Evolutionary conservation across 2,797 vertebrate species (phyloP), one percentile per base, ranked within the genome.

Genomic region (Crax fasciolata): DNA sequence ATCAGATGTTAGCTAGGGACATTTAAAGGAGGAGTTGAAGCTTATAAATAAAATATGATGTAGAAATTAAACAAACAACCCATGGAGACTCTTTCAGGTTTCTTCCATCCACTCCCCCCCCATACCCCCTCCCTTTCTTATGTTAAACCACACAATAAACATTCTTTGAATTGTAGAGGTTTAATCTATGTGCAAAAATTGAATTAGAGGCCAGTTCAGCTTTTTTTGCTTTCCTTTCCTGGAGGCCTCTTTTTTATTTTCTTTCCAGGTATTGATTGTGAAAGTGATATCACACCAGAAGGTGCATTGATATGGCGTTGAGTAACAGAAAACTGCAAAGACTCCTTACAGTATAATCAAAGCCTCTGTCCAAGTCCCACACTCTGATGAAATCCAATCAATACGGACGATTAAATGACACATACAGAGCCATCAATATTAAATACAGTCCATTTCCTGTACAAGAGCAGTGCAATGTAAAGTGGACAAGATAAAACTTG

Each of bases 331-430:
- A 98, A 97, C 72, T 89, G 97, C 97, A 96, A 98, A 97, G 97
- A 92, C 97, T 97, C 93, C 97, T 98, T 97, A 92, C 96, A 97
- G 94, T 94, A 98, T 97, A 98, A 98, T 98, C 98, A 98, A 98
- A 98, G 97, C 97, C 96, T 93, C 97, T 98, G 96, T 97, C 93
- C 97, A 93, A 98, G 97, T 61, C 97, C 96, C 93, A 96, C 97
- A 97, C 95, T 98, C 97, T 95, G 97, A 97, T 97, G 98, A 97
- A 98, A 98, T 98, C 96, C 92, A 98, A 98, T 99, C 99, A 98
- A 99, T 99, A 98, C 79, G 74, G 98, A 98, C 97, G 98, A 99
- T 99, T 99, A 99, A 99, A 99, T 98, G 98, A 98, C 98, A 98
- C 98, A 98, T 98, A 98, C 98, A 97, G 96, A 95, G 97, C 98